Evolutionary conservation across 2,797 vertebrate genomes (phyloP).

Genomic region (Crocidura indochinensis): DNA sequence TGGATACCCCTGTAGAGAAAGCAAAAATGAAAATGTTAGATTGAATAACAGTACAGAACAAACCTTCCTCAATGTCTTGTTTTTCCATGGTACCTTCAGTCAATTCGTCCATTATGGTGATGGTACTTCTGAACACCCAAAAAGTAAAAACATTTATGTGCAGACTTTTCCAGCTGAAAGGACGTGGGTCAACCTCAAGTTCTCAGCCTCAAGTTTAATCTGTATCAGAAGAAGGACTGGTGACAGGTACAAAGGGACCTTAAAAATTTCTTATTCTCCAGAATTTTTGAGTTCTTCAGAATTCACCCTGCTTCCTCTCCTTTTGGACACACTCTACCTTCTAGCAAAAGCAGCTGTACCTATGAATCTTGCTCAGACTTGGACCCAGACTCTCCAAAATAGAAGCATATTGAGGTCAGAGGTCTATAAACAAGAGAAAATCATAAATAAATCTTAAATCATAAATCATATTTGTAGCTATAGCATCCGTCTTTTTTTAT

Average conservation of each 20-base stretch:
- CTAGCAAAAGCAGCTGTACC: not conserved
- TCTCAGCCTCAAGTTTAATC: not conserved
- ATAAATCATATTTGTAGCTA: not conserved
- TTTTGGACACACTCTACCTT: not conserved
- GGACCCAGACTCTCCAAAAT: not conserved
- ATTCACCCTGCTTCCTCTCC: not conserved
- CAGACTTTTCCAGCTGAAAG: not conserved
- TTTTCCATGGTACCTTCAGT: not conserved
- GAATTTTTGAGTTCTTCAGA: not conserved
- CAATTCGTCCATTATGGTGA: not conserved
- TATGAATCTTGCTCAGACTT: not conserved
- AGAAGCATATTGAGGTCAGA: not conserved
- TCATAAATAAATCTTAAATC: not conserved
- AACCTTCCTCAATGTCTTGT: not conserved
- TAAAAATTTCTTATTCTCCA: not conserved
- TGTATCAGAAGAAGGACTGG: not conserved
- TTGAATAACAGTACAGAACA: not conserved
- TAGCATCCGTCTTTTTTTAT: not conserved
- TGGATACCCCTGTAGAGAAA: constrained; percentile 14
- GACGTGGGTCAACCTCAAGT: not conserved
- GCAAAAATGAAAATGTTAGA: constrained; percentile 10
- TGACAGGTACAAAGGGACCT: not conserved
- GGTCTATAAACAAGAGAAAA: not conserved
- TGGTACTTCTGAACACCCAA: not conserved
- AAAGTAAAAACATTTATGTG: not conserved